Conservation (phyloP, 2,888 invertebrate genomes). For the Mythimna pallens region DNA sequence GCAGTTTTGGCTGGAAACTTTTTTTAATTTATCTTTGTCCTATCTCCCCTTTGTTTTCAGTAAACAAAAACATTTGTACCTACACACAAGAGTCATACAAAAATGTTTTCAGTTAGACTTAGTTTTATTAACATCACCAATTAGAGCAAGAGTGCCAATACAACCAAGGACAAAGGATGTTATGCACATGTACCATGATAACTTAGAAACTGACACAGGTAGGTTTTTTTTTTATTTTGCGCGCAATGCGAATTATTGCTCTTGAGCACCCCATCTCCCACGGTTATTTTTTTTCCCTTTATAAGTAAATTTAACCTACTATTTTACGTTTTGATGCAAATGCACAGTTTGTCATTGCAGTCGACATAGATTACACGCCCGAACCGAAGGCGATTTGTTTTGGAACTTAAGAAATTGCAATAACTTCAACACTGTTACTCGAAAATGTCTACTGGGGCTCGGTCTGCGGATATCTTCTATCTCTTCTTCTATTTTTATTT, state of each 20-base stretch:
- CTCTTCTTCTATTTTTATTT: no score
- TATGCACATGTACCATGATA: constrained; percentile 5
- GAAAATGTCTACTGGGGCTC: no score
- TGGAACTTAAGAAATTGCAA: no score
- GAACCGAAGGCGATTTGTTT: no score
- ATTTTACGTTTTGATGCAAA: no score
- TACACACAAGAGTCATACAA: no score
- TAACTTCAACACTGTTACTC: no score
- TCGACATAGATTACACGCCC: no score
- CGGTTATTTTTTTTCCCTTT: not conserved
- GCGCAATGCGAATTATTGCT: not conserved
- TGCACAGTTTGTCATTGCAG: no score
- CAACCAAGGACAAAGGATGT: constrained; percentile 17
- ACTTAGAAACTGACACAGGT: not conserved
- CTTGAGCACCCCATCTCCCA: not conserved
- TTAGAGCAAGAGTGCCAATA: constrained; percentile 16
- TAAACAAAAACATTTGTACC: not conserved
- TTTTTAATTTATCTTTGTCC: not conserved
- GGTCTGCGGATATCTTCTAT: no score
- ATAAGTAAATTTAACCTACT: not conserved
- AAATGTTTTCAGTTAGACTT: not conserved
- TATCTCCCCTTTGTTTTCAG: not conserved
- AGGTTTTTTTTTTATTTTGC: no score
- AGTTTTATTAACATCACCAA: constrained; percentile 16
- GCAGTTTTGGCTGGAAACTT: not conserved